Evolutionary conservation across 2,113 vertebrate genomes (phyloP).

Genomic region (Tachysurus vachellii): DNA sequence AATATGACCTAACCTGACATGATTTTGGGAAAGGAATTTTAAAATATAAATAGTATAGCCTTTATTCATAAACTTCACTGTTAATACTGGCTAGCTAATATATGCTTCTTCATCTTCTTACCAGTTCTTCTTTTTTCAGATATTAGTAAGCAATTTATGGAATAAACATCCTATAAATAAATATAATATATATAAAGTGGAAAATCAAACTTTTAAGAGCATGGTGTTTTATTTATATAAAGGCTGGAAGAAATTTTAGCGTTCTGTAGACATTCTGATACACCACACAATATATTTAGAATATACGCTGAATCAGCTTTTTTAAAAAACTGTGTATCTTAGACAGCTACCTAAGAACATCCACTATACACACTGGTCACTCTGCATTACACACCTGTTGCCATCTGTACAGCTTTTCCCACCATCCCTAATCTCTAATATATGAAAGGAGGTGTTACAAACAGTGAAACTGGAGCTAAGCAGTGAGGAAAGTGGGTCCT

Average conservation of each 20-base stretch:
- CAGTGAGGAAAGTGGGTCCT: not conserved
- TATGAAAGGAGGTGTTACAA: not conserved
- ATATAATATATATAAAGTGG: not conserved
- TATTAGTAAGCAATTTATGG: not conserved
- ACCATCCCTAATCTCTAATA: not conserved
- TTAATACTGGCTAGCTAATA: not conserved
- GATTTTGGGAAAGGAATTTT: not conserved
- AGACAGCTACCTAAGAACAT: not conserved
- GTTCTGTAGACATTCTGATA: too few species aligned
- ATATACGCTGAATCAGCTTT: too few species aligned
- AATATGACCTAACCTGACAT: not conserved
- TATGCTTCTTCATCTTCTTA: too few species aligned
- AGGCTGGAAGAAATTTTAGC: not conserved
- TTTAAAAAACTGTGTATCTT: not conserved
- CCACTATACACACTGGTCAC: not conserved
- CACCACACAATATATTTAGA: not conserved
- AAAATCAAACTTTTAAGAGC: not conserved
- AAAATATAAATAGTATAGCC: not conserved
- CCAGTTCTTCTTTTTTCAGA: not conserved
- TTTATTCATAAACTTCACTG: not conserved
- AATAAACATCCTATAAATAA: not conserved
- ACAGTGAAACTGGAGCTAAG: not conserved
- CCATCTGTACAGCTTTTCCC: not conserved
- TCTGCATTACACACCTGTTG: not conserved
- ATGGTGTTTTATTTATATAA: not conserved